A percentile compares a stretch with the other conserved stretches of the same genome.
These are phyloP conservation scores for Grammomys dolichurus DNA, from an alignment of 2,113 vertebrate genomes.

Conservation along the genomic window DNA sequence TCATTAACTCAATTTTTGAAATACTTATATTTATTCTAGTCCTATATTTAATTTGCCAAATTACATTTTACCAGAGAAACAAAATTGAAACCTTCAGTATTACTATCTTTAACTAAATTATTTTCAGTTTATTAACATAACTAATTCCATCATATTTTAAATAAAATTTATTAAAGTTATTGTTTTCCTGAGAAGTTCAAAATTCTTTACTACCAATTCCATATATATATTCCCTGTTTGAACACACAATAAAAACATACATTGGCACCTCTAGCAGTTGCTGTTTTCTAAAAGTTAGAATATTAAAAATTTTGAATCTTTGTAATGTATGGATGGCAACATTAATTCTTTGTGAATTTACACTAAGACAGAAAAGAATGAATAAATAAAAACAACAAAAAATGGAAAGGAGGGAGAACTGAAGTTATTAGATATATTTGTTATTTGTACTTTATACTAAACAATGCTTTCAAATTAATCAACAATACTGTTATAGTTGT, in stretches of 20 bases:
- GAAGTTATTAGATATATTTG: not conserved
- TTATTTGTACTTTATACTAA: not conserved
- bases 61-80: not conserved
- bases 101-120: not conserved
- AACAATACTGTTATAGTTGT: not conserved
- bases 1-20: not conserved
- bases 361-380: not conserved
- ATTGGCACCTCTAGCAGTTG: not conserved
- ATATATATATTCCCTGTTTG: not conserved
- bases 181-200: constrained; percentile 1
- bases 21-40: not conserved
- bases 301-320: constrained; percentile 2
- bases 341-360: not conserved
- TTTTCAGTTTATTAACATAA: constrained; percentile 55
- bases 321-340: not conserved
- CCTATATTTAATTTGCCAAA: constrained; percentile 20
- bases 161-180: not conserved
- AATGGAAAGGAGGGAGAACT: not conserved
- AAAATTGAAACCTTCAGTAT: constrained; percentile 10
- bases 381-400: not conserved
- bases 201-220: not conserved
- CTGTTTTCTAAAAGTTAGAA: not conserved
- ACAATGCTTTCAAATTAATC: not conserved
- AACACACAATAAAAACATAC: not conserved
- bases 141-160: not conserved